Evolutionary conservation across 2,113 vertebrate genomes (phyloP).

Genomic region (Dromas ardeola): DNA sequence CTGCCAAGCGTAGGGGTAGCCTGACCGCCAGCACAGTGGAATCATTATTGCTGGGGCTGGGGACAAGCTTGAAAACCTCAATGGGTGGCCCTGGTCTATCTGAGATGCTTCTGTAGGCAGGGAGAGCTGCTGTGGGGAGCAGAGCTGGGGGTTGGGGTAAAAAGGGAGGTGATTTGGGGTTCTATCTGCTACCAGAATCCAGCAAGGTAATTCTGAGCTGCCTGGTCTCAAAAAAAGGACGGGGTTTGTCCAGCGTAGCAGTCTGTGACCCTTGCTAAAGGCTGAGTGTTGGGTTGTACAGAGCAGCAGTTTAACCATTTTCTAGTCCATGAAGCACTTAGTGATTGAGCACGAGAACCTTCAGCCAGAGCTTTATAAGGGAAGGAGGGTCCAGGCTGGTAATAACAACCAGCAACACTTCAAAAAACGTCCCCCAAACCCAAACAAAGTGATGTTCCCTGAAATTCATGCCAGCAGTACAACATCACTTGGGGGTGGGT

Average conservation of each 20-base stretch:
- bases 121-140: not conserved
- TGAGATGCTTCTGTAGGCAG: not conserved
- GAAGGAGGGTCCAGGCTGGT: not conserved
- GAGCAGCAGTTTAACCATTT: not conserved
- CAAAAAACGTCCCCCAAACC: not conserved
- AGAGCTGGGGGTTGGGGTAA: not conserved
- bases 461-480: too few relatives aligned
- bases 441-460: not conserved
- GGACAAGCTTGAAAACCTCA: not conserved
- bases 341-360: not conserved
- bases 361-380: not conserved
- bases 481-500: rapidly evolving
- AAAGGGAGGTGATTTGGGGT: not conserved
- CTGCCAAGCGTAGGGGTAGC: not conserved
- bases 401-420: not conserved
- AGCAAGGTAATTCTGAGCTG: not conserved
- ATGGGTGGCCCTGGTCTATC: not conserved
- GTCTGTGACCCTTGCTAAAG: not conserved
- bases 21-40: not conserved
- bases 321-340: not conserved
- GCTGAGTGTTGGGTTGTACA: not conserved
- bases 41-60: not conserved
- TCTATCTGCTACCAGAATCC: not conserved
- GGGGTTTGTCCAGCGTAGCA: not conserved
- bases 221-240: not conserved